Base-by-base conservation (phyloP, 1,140 invertebrate species). In the Zaprionus ornatus region DNA sequence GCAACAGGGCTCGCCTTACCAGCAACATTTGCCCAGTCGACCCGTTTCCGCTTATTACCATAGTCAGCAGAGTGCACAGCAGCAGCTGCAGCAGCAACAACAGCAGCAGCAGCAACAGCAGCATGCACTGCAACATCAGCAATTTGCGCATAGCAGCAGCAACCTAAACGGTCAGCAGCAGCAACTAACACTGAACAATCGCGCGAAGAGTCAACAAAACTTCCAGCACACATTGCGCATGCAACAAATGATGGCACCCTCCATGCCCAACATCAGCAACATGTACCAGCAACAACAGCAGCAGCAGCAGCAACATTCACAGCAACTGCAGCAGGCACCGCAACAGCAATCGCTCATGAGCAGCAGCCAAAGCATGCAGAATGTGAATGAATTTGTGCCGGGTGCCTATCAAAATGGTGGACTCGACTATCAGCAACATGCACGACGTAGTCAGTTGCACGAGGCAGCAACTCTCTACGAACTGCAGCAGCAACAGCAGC, bases 281-380 rank as follows among this genome's bases (percentile, higher is more conserved):
- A 86, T 91, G 83, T 91, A 91, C 52, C 83, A 88, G 25, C 82
- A 91, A 48, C 91, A 91, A 32, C 86, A 87, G n/a, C 87, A 80
- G 3, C 83, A 85, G 2, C 79, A 85, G 13, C 70, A 79, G 3
- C 74, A 64, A 17, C 40, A 45, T 6, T 3, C 73, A 7, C 79
- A 78, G 17, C 74, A 63, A 21, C 79, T 71, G 4, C 65, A 91
- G 60, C 71, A 77, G 17, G 27, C 45, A 15, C n/a, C 54, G 10
- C 80, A 71, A 13, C 81, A 83, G n/a, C 66, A 50, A 27, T 45
- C 67, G 13, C 40, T 64, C 7, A 90, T 92, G 70, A 82, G 80
- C 37, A 73, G 79, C 56, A 93, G 92, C 61, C 92, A 93, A 29
- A 93, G 93, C 54, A 93, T 93, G 93, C 93, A 93, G 61, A 93